Percentiles rank a stretch among this genome's conserved stretches.
Conservation (phyloP, 2,888 invertebrate genomes). For the Strigamia crassipes region DNA sequence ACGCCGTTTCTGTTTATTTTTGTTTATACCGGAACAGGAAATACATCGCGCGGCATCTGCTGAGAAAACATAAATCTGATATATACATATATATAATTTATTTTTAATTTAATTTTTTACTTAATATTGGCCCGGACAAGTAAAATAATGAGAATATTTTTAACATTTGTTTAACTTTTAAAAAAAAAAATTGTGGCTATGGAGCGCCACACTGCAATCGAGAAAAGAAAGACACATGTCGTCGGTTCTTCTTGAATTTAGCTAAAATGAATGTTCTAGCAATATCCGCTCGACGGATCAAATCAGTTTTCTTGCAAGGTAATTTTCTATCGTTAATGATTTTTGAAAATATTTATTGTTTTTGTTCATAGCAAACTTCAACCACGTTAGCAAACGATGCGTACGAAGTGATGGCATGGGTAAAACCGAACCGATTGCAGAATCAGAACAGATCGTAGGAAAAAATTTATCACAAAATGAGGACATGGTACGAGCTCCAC, state of each 20-base stretch:
- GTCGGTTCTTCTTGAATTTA: too few relatives aligned
- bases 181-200: too few relatives aligned
- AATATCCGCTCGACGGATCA: neutral
- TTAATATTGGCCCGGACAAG: too few relatives aligned
- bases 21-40: neutral
- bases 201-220: neutral
- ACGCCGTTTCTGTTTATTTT: neutral
- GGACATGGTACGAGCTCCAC: neutral
- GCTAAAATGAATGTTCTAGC: neutral
- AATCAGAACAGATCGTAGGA: neutral
- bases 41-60: too few relatives aligned
- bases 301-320: neutral
- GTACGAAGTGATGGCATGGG: neutral
- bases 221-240: too few relatives aligned
- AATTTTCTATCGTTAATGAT: neutral
- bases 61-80: too few relatives aligned
- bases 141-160: too few relatives aligned
- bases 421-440: neutral
- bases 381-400: neutral
- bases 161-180: too few relatives aligned
- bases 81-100: too few relatives aligned
- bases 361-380: neutral
- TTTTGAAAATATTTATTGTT: too few relatives aligned
- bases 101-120: too few relatives aligned
- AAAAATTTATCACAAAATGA: neutral